Evolutionary conservation across 2,888 invertebrate genomes (phyloP).

Genomic region (Hanleya hanleyi): DNA sequence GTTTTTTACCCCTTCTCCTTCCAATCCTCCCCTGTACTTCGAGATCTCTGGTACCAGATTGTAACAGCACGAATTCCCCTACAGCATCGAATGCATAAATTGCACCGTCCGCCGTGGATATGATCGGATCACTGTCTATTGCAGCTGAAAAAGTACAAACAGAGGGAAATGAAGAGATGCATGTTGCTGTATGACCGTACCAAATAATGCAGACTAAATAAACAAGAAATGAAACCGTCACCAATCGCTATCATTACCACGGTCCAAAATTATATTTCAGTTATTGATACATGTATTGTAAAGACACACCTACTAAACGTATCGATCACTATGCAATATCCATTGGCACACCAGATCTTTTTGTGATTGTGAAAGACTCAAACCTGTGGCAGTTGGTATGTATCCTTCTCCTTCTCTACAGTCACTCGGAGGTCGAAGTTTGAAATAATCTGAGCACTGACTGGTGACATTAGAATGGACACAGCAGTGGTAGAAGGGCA

Average conservation of each 20-base stretch:
- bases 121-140: background rate
- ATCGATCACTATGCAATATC: no score
- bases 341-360: no score
- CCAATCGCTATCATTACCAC: no score
- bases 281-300: no score
- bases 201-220: no score
- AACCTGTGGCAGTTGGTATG: background rate
- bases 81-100: background rate
- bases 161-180: no score
- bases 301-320: no score
- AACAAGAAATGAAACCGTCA: no score
- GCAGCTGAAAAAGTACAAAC: background rate
- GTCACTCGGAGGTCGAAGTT: background rate
- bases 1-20: no score
- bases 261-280: no score
- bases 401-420: background rate
- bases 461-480: background rate
- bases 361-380: no score
- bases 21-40: background rate
- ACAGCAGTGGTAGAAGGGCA: slow-evolving; percentile 7
- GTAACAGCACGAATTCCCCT: background rate
- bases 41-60: background rate
- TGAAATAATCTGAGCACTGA: background rate
- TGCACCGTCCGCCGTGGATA: background rate
- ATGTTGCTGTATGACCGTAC: no score